Evolutionary conservation across 2,888 invertebrate genomes (phyloP).

Genomic region (Sphaerophoria taeniata): DNA sequence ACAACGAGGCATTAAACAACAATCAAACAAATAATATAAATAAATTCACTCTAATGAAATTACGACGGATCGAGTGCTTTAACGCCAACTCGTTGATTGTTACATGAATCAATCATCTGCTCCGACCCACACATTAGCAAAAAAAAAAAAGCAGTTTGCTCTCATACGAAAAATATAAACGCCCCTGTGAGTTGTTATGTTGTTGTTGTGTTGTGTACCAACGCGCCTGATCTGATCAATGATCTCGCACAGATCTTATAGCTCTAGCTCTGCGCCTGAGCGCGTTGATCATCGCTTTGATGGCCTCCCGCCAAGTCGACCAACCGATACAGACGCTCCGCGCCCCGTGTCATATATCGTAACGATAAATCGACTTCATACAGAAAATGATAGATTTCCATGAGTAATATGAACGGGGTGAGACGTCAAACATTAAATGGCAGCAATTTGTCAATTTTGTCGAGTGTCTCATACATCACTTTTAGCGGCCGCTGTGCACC

Average conservation of each 20-base stretch:
- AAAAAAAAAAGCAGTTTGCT: slow-evolving; percentile 33
- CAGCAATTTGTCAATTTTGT: slow-evolving; percentile 73
- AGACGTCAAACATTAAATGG: slow-evolving; percentile 68
- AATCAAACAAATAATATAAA: slow-evolving; percentile 71
- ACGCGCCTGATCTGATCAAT: slow-evolving; percentile 67
- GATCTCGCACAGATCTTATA: slow-evolving; percentile 69
- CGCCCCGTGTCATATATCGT: background rate
- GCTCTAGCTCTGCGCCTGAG: slow-evolving; percentile 37
- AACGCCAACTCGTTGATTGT: slow-evolving; percentile 72
- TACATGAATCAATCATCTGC: slow-evolving; percentile 75
- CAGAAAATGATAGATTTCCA: slow-evolving; percentile 21
- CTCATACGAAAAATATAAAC: slow-evolving; percentile 38
- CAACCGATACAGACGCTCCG: slow-evolving; percentile 3
- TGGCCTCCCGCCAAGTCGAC: slow-evolving; percentile 63
- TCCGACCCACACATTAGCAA: slow-evolving; percentile 67
- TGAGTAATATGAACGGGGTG: slow-evolving; percentile 43
- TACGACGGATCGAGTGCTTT: slow-evolving; percentile 71
- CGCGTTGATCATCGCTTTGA: slow-evolving; percentile 66
- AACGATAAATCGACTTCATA: slow-evolving; percentile 2
- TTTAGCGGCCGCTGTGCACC: slow-evolving; percentile 8
- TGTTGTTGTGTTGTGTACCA: slow-evolving; percentile 50
- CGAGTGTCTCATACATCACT: slow-evolving; percentile 71
- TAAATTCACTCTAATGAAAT: slow-evolving; percentile 69
- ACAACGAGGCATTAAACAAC: slow-evolving; percentile 71
- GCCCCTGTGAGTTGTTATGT: slow-evolving; percentile 55